Evolutionary conservation across 2,797 vertebrate species (phyloP).

Genomic region (Sebastes iracundus): DNA sequence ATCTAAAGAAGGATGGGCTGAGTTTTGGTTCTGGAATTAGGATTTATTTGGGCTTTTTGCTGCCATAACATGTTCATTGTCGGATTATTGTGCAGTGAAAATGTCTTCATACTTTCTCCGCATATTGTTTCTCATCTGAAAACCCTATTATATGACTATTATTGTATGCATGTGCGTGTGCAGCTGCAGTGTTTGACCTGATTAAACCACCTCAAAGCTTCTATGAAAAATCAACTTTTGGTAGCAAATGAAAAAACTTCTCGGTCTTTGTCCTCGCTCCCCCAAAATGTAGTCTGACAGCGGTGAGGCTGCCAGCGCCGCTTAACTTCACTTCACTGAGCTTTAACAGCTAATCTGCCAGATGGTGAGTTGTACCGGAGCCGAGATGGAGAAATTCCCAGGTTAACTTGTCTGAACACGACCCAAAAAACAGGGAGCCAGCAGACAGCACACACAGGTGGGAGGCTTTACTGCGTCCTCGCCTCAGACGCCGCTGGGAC

Average conservation of each 20-base stretch:
- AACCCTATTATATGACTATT: neutral
- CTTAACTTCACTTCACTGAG: constrained; percentile 57
- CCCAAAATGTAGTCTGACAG: constrained; percentile 13
- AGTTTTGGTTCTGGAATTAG: neutral
- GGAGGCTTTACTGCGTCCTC: constrained; percentile 30
- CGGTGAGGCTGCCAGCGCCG: constrained; percentile 29
- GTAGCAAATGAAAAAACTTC: constrained; percentile 5
- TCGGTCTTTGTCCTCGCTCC: neutral
- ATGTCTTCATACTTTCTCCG: neutral
- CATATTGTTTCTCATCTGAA: neutral
- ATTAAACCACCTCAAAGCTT: neutral
- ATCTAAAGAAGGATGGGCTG: neutral
- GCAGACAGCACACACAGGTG: constrained; percentile 53
- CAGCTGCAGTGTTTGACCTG: neutral
- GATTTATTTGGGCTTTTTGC: neutral
- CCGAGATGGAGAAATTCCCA: constrained; percentile 57
- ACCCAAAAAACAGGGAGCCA: constrained; percentile 29
- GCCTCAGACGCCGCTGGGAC: neutral
- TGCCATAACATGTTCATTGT: neutral
- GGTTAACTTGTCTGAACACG: constrained; percentile 61
- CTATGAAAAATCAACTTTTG: constrained; percentile 2
- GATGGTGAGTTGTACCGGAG: constrained; percentile 46
- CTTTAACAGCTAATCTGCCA: constrained; percentile 58
- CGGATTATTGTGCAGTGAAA: neutral
- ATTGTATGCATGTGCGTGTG: neutral